A percentile compares a stretch with the other conserved stretches of the same genome.
Conservation (phyloP, 1,140 invertebrate species). For the Zaprionus gabonicus region DNA sequence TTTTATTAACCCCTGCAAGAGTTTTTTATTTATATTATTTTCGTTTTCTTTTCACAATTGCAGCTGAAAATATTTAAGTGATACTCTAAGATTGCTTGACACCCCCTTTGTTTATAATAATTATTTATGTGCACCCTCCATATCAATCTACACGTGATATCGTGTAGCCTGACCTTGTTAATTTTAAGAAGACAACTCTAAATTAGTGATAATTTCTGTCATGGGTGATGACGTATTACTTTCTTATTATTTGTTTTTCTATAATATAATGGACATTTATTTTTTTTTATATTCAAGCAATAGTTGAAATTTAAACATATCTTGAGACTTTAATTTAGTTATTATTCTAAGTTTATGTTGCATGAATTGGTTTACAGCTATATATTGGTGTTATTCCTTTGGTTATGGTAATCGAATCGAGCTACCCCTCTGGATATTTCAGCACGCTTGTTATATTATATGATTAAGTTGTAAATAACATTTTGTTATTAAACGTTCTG, state of each 20-base stretch:
- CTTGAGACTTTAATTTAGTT: constrained; percentile 2
- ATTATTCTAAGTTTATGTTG: constrained; percentile 33
- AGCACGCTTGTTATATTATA: constrained; percentile 60
- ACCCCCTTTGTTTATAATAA: constrained; percentile 34
- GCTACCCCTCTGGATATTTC: constrained; percentile 11
- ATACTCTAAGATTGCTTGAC: constrained; percentile 62
- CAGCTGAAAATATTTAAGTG: constrained; percentile 77
- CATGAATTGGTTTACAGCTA: constrained; percentile 39
- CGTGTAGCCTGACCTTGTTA: constrained; percentile 15
- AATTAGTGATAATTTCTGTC: neutral
- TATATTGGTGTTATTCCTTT: constrained; percentile 22
- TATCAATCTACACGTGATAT: constrained; percentile 4
- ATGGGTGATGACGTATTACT: neutral
- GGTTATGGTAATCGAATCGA: constrained; percentile 40
- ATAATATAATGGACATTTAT: constrained; percentile 8
- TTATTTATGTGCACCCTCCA: constrained; percentile 1
- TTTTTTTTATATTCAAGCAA: neutral
- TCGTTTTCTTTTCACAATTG: constrained; percentile 68
- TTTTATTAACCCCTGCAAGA: constrained; percentile 15
- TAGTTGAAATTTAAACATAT: neutral
- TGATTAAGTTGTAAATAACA: constrained; percentile 61
- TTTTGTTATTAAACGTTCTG: constrained; percentile 38
- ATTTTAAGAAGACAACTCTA: neutral
- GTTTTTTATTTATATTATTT: constrained; percentile 66
- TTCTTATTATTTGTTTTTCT: constrained; percentile 23